These are phyloP conservation scores for Rhinogobio ventralis DNA, from an alignment of 2,797 vertebrate genomes.

Conservation along the genomic window DNA sequence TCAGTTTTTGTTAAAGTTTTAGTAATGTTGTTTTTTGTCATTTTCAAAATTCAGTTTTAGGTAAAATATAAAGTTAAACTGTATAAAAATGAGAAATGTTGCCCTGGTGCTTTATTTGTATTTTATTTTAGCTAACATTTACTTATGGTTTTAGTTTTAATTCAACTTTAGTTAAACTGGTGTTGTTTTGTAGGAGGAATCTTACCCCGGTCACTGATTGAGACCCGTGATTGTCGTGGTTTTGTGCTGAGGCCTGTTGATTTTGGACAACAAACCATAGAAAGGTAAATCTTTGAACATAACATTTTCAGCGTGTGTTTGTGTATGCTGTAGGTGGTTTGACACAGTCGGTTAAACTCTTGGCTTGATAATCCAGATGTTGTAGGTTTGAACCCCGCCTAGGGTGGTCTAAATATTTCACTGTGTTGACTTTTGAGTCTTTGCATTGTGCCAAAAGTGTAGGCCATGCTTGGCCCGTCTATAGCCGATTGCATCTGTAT, in stretches of 20 bases:
- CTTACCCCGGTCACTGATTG: constrained; percentile 75
- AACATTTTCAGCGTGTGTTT: background rate
- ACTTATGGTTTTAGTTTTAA: background rate
- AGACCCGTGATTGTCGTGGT: constrained; percentile 30
- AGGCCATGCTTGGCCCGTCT: background rate
- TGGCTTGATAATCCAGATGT: background rate
- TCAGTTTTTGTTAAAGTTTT: background rate
- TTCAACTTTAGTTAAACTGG: background rate
- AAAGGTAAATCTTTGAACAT: background rate
- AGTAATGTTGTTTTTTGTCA: background rate
- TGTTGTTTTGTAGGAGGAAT: constrained; percentile 72
- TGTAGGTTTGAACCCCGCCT: background rate
- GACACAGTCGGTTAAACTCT: background rate
- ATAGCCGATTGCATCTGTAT: background rate
- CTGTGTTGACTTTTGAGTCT: background rate
- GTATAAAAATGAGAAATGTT: background rate
- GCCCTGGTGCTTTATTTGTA: too few relatives aligned
- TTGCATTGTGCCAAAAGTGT: background rate
- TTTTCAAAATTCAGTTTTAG: constrained; percentile 4
- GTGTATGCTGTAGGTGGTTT: background rate
- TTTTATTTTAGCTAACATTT: background rate
- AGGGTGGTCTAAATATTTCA: background rate
- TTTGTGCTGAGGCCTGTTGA: constrained; percentile 8
- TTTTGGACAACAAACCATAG: background rate
- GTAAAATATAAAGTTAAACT: background rate